A percentile compares a stretch with the other conserved stretches of the same genome.
phyloP scores from a whole-genome alignment of 2,888 invertebrate genomes.

The Dasysyrphus albostriatus region DNA sequence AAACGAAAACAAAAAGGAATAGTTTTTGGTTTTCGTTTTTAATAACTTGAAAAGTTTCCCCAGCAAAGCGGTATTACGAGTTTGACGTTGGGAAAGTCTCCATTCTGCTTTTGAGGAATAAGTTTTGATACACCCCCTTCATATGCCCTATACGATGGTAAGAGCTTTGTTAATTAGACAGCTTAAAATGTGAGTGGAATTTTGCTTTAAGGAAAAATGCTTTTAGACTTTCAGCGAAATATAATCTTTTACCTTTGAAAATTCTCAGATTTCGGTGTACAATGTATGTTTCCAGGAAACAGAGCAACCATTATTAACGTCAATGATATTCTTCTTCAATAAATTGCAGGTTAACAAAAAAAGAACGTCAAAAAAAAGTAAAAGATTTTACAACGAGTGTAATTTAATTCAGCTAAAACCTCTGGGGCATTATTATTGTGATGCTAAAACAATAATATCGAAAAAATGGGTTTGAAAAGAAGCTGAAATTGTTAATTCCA shows the following conservation, averaged over 20 bases:
- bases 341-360: not conserved
- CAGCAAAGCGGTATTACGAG: not conserved
- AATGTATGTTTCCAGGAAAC: not conserved
- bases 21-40: constrained; percentile 23
- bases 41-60: constrained; percentile 20
- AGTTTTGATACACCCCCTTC: constrained; percentile 6
- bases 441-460: too few relatives aligned
- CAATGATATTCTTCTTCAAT: not conserved
- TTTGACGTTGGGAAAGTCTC: not conserved
- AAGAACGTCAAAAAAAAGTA: too few relatives aligned
- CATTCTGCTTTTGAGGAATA: not conserved
- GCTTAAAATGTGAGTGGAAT: constrained; percentile 13
- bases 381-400: not conserved
- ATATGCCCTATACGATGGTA: not conserved
- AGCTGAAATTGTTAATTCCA: too few relatives aligned
- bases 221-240: constrained; percentile 10
- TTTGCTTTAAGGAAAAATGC: constrained; percentile 4
- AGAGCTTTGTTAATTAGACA: constrained; percentile 32
- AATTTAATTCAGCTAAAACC: not conserved
- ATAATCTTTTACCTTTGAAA: constrained; percentile 21
- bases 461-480: too few relatives aligned
- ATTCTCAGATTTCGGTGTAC: not conserved
- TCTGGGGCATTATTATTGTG: not conserved
- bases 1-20: not conserved
- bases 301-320: not conserved